These are phyloP conservation scores for Heliocidaris erythrogramma DNA, from an alignment of 35 echinoderm and acorn worm species.

Conservation along the genomic window DNA sequence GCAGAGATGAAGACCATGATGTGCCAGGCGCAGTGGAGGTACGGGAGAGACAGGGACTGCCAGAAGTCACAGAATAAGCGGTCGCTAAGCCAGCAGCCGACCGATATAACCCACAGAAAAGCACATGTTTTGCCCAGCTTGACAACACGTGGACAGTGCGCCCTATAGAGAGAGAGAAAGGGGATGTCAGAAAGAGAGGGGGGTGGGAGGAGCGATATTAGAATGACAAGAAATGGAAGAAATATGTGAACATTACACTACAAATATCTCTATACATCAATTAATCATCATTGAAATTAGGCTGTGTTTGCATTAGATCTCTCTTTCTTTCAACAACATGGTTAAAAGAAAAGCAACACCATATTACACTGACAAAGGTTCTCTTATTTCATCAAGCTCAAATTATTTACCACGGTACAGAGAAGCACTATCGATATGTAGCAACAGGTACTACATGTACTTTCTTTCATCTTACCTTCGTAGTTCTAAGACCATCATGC, in stretches of 20 bases:
- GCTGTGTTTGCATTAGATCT: too few relatives aligned
- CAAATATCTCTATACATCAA: too few relatives aligned
- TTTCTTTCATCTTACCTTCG: conserved; percentile 54
- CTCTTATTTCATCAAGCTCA: too few relatives aligned
- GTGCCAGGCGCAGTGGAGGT: conserved; percentile 98
- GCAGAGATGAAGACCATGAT: conserved; percentile 88
- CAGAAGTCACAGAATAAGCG: conserved; percentile 82
- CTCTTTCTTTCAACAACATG: too few relatives aligned
- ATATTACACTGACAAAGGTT: too few relatives aligned
- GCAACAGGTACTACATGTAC: too few relatives aligned
- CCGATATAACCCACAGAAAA: conserved; percentile 64
- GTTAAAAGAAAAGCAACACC: too few relatives aligned
- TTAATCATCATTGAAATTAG: too few relatives aligned
- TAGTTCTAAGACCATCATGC: conserved; percentile 76
- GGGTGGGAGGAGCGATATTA: not conserved
- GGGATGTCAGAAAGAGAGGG: not conserved
- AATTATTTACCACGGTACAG: too few relatives aligned
- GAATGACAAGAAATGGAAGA: too few relatives aligned
- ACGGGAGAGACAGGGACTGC: conserved; percentile 81
- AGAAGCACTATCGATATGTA: too few relatives aligned
- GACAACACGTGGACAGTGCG: conserved; percentile 66
- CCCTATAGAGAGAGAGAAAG: conserved; percentile 49
- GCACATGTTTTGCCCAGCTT: conserved; percentile 66
- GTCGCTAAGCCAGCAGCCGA: conserved; percentile 82
- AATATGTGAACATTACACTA: too few relatives aligned